phyloP scores from a whole-genome alignment of 1,140 invertebrate species.

The Drosophila littoralis region DNA sequence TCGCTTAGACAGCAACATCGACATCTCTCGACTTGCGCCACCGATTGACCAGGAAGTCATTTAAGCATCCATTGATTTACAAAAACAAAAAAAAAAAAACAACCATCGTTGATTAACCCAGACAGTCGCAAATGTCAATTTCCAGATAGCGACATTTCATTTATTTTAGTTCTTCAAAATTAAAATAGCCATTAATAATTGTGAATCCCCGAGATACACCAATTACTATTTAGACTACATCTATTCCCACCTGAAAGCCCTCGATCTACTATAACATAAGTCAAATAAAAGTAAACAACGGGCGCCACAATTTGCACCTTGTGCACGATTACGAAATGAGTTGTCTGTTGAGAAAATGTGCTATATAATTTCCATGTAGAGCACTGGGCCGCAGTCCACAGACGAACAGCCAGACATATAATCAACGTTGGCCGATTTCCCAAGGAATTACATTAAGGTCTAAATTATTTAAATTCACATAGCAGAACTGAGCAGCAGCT shows the following conservation, averaged over 20 bases:
- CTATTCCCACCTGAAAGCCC: neutral
- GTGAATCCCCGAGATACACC: neutral
- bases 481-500: slow-evolving; percentile 6
- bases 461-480: slow-evolving; percentile 45
- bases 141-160: neutral
- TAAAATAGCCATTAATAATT: neutral
- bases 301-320: slow-evolving; percentile 40
- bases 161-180: neutral
- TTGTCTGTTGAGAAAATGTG: slow-evolving; percentile 57
- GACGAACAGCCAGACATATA: slow-evolving; percentile 33
- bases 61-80: slow-evolving; percentile 22
- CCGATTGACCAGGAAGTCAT: slow-evolving; percentile 66
- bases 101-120: neutral
- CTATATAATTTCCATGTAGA: slow-evolving; percentile 52
- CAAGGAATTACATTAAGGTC: slow-evolving; percentile 52
- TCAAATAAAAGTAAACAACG: slow-evolving; percentile 7
- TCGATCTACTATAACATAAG: slow-evolving; percentile 13
- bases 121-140: neutral
- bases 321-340: slow-evolving; percentile 57
- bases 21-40: slow-evolving; percentile 24
- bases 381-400: slow-evolving; percentile 38
- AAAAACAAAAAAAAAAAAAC: slow-evolving; percentile 9
- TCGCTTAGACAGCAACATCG: slow-evolving; percentile 24
- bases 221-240: neutral
- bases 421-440: slow-evolving; percentile 58